Percentiles rank a stretch among this genome's conserved stretches.
These are phyloP conservation scores for Zoanthus sansibaricus DNA, from an alignment of 92 coral and sea anemone genomes.

Conservation along the genomic window DNA sequence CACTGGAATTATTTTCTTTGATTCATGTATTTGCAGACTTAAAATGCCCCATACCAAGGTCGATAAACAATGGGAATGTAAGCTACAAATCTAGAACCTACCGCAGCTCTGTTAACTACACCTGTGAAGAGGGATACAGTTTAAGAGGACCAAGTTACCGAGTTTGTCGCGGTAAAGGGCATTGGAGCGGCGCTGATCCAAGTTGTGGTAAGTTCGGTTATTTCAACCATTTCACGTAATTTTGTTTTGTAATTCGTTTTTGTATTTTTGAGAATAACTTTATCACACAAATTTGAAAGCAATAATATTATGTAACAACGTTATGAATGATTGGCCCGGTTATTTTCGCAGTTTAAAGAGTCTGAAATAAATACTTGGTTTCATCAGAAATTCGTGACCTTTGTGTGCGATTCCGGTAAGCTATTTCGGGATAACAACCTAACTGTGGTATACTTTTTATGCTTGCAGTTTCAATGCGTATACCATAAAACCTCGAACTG, in stretches of 20 bases:
- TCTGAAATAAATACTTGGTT: too few relatives aligned
- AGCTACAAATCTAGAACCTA: conserved; percentile 2
- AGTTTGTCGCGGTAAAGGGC: conserved; percentile 39
- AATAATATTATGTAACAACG: too few relatives aligned
- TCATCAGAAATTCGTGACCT: too few relatives aligned
- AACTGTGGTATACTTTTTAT: too few relatives aligned
- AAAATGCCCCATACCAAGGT: conserved; percentile 14
- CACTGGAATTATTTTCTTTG: not conserved
- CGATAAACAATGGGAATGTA: not conserved
- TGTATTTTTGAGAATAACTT: too few relatives aligned
- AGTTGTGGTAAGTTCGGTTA: conserved; percentile 30
- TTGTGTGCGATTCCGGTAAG: too few relatives aligned
- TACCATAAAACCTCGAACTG: too few relatives aligned
- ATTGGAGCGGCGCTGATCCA: conserved; percentile 54
- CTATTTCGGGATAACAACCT: too few relatives aligned
- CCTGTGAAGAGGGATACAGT: conserved; percentile 33
- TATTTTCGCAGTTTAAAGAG: too few relatives aligned
- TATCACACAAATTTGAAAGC: too few relatives aligned
- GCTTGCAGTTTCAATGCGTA: too few relatives aligned
- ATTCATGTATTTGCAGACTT: not conserved
- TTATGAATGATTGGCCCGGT: not conserved
- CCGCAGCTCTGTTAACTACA: conserved; percentile 28
- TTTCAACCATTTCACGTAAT: not conserved
- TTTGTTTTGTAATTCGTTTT: not conserved
- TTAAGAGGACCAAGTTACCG: conserved; percentile 30